Evolutionary conservation across 2,113 vertebrate genomes (phyloP).

Genomic region (Mellivora capensis): DNA sequence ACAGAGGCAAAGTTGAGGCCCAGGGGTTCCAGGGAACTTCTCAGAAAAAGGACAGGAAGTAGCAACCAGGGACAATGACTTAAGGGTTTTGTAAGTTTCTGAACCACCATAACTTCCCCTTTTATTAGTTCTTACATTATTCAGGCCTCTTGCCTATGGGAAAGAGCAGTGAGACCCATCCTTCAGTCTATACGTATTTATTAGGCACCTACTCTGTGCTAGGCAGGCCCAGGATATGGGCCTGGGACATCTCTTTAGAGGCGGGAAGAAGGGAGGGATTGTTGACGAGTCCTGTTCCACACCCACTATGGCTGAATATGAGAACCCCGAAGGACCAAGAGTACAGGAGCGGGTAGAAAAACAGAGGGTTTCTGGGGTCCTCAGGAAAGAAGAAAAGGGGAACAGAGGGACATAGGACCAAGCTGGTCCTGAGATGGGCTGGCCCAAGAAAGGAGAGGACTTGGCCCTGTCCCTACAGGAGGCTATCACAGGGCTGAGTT

Average conservation of each 20-base stretch:
- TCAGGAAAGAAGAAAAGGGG: not conserved
- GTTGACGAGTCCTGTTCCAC: not conserved
- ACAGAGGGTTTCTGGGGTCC: not conserved
- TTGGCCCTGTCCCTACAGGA: not conserved
- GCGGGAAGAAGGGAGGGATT: not conserved
- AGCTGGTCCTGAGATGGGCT: not conserved
- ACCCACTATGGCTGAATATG: too few relatives aligned
- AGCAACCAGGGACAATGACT: not conserved
- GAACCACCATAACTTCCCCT: not conserved
- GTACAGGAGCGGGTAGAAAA: not conserved
- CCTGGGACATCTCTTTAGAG: not conserved
- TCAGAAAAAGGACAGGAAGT: constrained; percentile 36
- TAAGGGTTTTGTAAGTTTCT: constrained; percentile 24
- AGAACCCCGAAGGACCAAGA: not conserved
- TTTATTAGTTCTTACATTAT: not conserved
- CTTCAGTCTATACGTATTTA: not conserved
- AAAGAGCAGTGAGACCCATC: not conserved
- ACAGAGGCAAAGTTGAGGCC: not conserved
- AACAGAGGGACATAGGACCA: not conserved
- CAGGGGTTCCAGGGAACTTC: not conserved
- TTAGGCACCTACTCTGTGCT: not conserved
- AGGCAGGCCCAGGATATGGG: not conserved
- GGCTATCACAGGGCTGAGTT: not conserved
- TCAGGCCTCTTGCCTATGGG: not conserved
- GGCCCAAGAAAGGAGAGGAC: not conserved